A percentile compares a stretch with the other conserved stretches of the same genome.
These are phyloP conservation scores for Gopherus evgoodei DNA, from an alignment of 2,113 vertebrate genomes.

Conservation along the genomic window DNA sequence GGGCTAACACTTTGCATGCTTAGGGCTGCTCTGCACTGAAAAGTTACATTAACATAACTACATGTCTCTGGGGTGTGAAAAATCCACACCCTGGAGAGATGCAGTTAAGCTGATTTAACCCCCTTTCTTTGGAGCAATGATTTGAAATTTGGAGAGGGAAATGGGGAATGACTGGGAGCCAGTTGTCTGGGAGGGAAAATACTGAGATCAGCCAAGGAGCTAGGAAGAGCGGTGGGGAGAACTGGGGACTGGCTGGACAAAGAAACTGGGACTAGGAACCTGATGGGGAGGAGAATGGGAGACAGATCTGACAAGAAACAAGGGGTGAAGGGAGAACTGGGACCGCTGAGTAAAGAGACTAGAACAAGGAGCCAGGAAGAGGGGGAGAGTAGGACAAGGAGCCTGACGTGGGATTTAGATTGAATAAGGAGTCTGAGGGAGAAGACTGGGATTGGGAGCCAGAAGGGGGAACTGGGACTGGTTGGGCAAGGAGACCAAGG, in stretches of 20 bases:
- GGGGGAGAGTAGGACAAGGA: not conserved
- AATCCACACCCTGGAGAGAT: too few relatives aligned
- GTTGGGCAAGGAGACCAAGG: not conserved
- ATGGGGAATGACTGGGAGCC: not conserved
- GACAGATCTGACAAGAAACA: not conserved
- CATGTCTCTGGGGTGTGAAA: too few relatives aligned
- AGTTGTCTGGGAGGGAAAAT: not conserved
- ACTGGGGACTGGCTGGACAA: not conserved
- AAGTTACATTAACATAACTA: too few relatives aligned
- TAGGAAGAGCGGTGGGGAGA: too few relatives aligned
- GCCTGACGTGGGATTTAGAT: not conserved
- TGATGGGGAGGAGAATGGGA: not conserved
- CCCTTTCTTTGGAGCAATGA: not conserved
- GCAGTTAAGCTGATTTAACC: not conserved
- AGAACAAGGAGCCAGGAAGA: not conserved
- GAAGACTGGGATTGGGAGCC: not conserved
- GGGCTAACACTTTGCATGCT: too few relatives aligned
- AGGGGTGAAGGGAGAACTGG: not conserved
- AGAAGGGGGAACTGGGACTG: not conserved
- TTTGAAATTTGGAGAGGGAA: not conserved
- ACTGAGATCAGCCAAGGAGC: not conserved
- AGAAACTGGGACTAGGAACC: not conserved
- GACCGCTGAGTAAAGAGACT: not conserved
- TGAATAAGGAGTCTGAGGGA: not conserved
- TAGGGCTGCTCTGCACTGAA: too few relatives aligned